Percentiles rank a stretch among this genome's conserved stretches.
phyloP scores from a whole-genome alignment of 92 coral and sea anemone genomes.

The Chrysogorgia sp. region DNA sequence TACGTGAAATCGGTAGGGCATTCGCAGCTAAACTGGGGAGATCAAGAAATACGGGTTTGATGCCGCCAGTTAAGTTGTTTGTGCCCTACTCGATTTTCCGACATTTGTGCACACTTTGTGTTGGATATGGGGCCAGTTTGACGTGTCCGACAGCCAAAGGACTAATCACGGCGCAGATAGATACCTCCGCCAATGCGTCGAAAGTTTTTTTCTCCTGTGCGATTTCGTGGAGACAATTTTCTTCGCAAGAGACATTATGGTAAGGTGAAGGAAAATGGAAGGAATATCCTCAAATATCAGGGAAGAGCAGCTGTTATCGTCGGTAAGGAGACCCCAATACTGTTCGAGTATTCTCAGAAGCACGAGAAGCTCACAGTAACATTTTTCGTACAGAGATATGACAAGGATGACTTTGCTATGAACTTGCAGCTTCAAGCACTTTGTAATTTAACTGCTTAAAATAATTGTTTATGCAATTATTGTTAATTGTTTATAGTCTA shows the following conservation, averaged over 20 bases:
- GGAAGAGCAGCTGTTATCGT: slow-evolving; percentile 63
- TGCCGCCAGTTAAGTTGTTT: slow-evolving; percentile 15
- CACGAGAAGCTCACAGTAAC: slow-evolving; percentile 31
- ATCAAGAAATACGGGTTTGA: slow-evolving; percentile 49
- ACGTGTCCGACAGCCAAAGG: slow-evolving; percentile 2
- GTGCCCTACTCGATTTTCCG: too few species aligned
- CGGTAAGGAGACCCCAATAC: slow-evolving; percentile 44
- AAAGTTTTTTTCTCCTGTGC: slow-evolving; percentile 47
- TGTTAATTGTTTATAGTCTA: too few species aligned
- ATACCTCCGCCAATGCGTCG: slow-evolving; percentile 24
- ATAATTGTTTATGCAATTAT: too few species aligned
- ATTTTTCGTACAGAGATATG: too few species aligned
- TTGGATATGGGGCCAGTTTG: slow-evolving; percentile 33
- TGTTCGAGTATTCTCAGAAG: slow-evolving; percentile 16
- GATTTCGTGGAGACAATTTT: slow-evolving; percentile 47
- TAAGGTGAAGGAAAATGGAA: slow-evolving; percentile 45
- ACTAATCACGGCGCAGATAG: slow-evolving; percentile 8
- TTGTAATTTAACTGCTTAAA: too few species aligned
- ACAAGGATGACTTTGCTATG: slow-evolving; percentile 38
- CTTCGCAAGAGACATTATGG: slow-evolving; percentile 47
- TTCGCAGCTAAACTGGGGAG: slow-evolving; percentile 27
- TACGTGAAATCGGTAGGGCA: slow-evolving; percentile 42
- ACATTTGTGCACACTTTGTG: slow-evolving; percentile 25
- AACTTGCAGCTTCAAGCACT: slow-evolving; percentile 42
- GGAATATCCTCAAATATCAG: not conserved